Conservation (phyloP, 1,140 invertebrate genomes). For the Acromyrmex heyeri region DNA sequence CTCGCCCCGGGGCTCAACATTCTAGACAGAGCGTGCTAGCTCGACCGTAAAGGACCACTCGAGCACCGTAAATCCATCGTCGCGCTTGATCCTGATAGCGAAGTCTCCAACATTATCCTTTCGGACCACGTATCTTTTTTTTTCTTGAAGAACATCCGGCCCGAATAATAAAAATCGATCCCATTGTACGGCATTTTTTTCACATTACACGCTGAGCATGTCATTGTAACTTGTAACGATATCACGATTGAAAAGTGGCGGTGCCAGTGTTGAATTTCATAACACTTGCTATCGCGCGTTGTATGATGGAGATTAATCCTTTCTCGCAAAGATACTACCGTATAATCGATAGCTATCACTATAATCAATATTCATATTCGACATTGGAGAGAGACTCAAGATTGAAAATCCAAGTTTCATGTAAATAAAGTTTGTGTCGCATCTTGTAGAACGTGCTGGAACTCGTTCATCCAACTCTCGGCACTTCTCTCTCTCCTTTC, state of each 20-base stretch:
- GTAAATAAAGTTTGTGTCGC: conserved; percentile 49
- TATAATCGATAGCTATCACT: conserved; percentile 20
- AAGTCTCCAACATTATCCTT: conserved; percentile 62
- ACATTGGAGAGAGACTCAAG: background rate
- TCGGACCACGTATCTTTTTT: conserved; percentile 36
- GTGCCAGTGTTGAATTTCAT: background rate
- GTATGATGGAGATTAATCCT: background rate
- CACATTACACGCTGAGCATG: background rate
- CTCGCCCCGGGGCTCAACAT: conserved; percentile 52
- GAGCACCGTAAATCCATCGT: conserved; percentile 67
- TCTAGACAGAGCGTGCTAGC: conserved; percentile 59
- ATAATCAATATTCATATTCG: conserved; percentile 37
- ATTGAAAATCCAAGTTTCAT: conserved; percentile 50
- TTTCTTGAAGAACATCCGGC: background rate
- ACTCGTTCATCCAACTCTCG: conserved; percentile 12
- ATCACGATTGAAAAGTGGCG: background rate
- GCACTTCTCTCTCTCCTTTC: background rate
- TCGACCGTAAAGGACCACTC: conserved; percentile 64
- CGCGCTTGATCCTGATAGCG: conserved; percentile 63
- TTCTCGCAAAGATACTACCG: background rate
- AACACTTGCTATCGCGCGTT: background rate
- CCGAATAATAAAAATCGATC: conserved; percentile 39
- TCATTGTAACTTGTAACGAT: background rate
- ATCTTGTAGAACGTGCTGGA: conserved; percentile 37
- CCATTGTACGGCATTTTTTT: background rate